Evolutionary conservation across 2,888 invertebrate species (phyloP).

Genomic region (Xestoiulus laeticollis): DNA sequence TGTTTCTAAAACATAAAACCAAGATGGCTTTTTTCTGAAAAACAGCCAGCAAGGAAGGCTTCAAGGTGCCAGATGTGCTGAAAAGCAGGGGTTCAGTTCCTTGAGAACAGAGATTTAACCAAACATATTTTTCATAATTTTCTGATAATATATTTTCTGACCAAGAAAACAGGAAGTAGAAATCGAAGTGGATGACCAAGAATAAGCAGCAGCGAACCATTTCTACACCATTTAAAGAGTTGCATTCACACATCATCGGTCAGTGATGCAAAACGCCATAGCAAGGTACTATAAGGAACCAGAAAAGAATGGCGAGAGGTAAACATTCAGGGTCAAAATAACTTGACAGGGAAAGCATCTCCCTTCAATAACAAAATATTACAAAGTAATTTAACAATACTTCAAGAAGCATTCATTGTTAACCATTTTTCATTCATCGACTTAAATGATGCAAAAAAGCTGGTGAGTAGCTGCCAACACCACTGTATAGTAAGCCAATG

Average conservation of each 20-base stretch:
- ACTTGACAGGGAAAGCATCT: slow-evolving; percentile 5
- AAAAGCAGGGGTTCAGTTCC: not conserved
- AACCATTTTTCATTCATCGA: not conserved
- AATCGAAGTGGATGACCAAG: not conserved
- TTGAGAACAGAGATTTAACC: too few species aligned
- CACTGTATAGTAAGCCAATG: not conserved
- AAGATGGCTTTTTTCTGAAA: not conserved
- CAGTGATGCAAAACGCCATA: not conserved
- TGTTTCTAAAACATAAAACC: not conserved
- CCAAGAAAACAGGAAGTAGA: slow-evolving; percentile 8
- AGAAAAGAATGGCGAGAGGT: not conserved
- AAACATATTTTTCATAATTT: not conserved
- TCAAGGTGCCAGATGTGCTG: not conserved
- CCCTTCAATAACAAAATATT: not conserved
- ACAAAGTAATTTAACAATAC: slow-evolving; percentile 15
- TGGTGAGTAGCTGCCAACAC: not conserved
- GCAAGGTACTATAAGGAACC: not conserved
- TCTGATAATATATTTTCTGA: not conserved
- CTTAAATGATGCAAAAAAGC: slow-evolving; percentile 5
- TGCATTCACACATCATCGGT: not conserved
- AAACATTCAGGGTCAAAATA: slow-evolving; percentile 27
- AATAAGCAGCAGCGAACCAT: not conserved
- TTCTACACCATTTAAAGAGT: not conserved
- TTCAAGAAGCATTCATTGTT: not conserved
- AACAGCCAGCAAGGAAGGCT: not conserved